These are phyloP conservation scores for Megathymus violae DNA, from an alignment of 1,140 invertebrate species.

Conservation along the genomic window DNA sequence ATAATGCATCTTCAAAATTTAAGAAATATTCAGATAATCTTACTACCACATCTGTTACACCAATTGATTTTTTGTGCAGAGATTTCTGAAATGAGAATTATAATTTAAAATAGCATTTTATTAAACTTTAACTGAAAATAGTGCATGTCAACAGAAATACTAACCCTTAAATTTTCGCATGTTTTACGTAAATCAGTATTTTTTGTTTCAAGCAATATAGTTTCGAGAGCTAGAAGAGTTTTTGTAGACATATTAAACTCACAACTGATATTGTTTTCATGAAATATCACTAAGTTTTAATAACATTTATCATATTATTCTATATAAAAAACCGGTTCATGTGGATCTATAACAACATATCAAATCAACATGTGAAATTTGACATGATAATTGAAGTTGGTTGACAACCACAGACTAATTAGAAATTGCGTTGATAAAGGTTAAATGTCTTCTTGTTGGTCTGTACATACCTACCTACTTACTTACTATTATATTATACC, in stretches of 20 bases:
- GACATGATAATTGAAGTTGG: too few relatives aligned
- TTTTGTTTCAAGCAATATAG: constrained; percentile 51
- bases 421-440: too few relatives aligned
- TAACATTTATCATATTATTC: not conserved
- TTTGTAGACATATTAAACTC: constrained; percentile 53
- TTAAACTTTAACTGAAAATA: not conserved
- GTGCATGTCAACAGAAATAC: constrained; percentile 30
- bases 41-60: constrained; percentile 52
- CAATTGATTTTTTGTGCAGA: constrained; percentile 42
- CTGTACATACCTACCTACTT: too few relatives aligned
- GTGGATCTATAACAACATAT: too few relatives aligned
- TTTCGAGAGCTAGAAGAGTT: constrained; percentile 45
- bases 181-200: constrained; percentile 53
- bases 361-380: too few relatives aligned
- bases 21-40: constrained; percentile 63
- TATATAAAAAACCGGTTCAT: constrained; percentile 17
- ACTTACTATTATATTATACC: too few relatives aligned
- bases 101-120: constrained; percentile 2
- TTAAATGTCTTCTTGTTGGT: too few relatives aligned
- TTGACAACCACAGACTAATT: too few relatives aligned
- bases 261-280: constrained; percentile 2
- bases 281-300: not conserved
- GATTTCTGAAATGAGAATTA: constrained; percentile 25
- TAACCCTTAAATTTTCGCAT: constrained; percentile 60
- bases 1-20: constrained; percentile 63